These are phyloP conservation scores for Platynereis dumerilii DNA, from an alignment of 2,888 invertebrate genomes.

Conservation along the genomic window DNA sequence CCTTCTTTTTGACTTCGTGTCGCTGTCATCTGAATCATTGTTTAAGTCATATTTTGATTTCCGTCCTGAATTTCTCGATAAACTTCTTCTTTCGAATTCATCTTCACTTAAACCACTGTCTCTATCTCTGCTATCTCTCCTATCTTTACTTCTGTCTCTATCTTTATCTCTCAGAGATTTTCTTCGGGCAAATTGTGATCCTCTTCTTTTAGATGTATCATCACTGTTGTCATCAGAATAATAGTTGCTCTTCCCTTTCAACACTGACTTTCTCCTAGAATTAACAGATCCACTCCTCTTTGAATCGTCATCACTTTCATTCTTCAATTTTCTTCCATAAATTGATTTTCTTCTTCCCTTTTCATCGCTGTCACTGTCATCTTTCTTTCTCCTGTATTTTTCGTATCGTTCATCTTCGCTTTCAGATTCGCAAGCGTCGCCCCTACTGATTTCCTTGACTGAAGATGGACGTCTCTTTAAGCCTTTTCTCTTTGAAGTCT, in stretches of 20 bases:
- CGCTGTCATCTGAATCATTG: slow-evolving; percentile 11
- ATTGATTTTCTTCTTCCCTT: slow-evolving; percentile 32
- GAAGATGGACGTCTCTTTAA: not conserved
- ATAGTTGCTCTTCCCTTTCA: slow-evolving; percentile 27
- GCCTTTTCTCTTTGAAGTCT: slow-evolving; percentile 42
- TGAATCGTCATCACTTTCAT: not conserved
- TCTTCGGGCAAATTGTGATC: not conserved
- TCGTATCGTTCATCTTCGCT: slow-evolving; percentile 15
- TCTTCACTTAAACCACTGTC: not conserved
- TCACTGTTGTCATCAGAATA: slow-evolving; percentile 5
- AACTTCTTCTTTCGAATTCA: not conserved
- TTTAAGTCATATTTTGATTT: not conserved
- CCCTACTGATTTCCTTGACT: not conserved
- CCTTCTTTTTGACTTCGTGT: not conserved
- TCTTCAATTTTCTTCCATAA: not conserved
- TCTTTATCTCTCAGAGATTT: not conserved
- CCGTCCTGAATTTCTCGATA: not conserved
- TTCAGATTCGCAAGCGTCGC: slow-evolving; percentile 6
- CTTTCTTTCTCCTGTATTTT: not conserved
- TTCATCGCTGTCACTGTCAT: not conserved
- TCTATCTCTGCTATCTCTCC: slow-evolving; percentile 1
- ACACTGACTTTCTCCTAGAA: not conserved
- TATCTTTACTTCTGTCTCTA: not conserved
- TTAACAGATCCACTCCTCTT: not conserved
- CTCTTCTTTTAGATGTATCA: not conserved